Conservation (phyloP, 2,888 invertebrate genomes). For the Ectemnius cavifrons region DNA sequence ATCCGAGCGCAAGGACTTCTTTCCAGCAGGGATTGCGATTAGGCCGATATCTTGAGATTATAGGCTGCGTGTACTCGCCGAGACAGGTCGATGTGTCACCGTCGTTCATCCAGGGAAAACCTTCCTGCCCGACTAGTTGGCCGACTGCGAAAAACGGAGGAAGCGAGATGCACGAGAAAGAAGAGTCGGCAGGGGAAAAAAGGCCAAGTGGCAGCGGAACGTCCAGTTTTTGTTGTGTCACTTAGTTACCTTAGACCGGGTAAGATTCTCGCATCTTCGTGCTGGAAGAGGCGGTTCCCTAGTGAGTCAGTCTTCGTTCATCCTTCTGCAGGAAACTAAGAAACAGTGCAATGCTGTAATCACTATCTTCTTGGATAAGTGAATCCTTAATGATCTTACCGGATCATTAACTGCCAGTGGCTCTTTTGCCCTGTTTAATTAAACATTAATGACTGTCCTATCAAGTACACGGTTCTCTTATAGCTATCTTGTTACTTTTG, state of each 20-base stretch:
- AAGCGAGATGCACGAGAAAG: slow-evolving; percentile 15
- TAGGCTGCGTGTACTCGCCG: slow-evolving; percentile 36
- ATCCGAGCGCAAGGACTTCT: slow-evolving; percentile 15
- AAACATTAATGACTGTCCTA: slow-evolving; percentile 19
- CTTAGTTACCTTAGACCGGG: slow-evolving; percentile 56
- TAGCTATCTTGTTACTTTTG: slow-evolving; percentile 18
- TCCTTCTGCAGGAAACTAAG: too few species aligned
- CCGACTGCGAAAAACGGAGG: slow-evolving; percentile 6
- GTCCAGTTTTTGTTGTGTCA: slow-evolving; percentile 65
- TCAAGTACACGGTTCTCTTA: slow-evolving; percentile 9
- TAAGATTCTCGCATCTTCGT: slow-evolving; percentile 44
- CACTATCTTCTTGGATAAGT: slow-evolving; percentile 51
- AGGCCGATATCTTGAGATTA: slow-evolving; percentile 44
- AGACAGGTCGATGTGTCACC: slow-evolving; percentile 56
- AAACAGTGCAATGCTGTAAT: slow-evolving; percentile 58
- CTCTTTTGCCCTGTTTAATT: slow-evolving; percentile 27
- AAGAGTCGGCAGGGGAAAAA: slow-evolving; percentile 19
- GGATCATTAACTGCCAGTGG: slow-evolving; percentile 18
- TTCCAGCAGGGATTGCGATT: slow-evolving; percentile 20
- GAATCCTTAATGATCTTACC: slow-evolving; percentile 58
- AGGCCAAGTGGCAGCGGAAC: slow-evolving; percentile 49
- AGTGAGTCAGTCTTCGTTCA: neutral
- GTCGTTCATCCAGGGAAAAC: slow-evolving; percentile 48
- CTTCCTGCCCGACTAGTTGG: slow-evolving; percentile 17
- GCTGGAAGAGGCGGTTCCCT: slow-evolving; percentile 4